phyloP scores from a whole-genome alignment of 2,113 vertebrate species.

The Cettia cetti region DNA sequence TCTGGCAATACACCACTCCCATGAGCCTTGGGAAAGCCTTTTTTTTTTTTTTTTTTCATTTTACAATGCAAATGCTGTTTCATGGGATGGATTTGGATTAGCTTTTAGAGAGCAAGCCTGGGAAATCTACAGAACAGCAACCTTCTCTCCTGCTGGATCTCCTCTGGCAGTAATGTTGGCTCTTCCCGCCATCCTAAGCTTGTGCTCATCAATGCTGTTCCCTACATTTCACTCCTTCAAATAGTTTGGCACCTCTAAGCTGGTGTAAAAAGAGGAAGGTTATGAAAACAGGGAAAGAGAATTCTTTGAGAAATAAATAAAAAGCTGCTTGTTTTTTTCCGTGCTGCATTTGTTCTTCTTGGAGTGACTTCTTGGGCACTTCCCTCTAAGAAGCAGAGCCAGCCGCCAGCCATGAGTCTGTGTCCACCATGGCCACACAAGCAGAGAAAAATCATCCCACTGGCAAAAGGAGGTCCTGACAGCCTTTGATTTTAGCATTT shows the following conservation, averaged over 20 bases:
- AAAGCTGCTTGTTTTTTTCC: neutral
- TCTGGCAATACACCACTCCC: neutral
- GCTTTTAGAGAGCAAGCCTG: neutral
- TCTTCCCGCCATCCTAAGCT: neutral
- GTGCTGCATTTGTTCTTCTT: neutral
- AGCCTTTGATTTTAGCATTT: conserved; percentile 4
- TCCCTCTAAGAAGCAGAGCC: neutral
- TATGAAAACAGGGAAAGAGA: neutral
- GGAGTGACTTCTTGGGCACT: too few species aligned
- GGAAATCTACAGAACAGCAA: neutral
- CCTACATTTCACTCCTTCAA: neutral
- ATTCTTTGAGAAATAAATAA: neutral
- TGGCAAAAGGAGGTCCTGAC: neutral
- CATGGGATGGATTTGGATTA: neutral
- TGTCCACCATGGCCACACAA: neutral
- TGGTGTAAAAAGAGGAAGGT: neutral
- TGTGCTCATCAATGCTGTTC: neutral
- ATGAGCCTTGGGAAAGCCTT: neutral
- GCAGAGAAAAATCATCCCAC: neutral
- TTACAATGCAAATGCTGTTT: neutral
- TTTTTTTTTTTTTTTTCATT: neutral
- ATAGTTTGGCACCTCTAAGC: neutral
- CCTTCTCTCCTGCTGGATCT: neutral
- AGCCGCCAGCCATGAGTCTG: fast-evolving
- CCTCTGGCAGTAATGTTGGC: fast-evolving